Conservation (phyloP, 30 jellyfish, hydroid and myxozoan genomes). For the Cassiopea xamachana region DNA sequence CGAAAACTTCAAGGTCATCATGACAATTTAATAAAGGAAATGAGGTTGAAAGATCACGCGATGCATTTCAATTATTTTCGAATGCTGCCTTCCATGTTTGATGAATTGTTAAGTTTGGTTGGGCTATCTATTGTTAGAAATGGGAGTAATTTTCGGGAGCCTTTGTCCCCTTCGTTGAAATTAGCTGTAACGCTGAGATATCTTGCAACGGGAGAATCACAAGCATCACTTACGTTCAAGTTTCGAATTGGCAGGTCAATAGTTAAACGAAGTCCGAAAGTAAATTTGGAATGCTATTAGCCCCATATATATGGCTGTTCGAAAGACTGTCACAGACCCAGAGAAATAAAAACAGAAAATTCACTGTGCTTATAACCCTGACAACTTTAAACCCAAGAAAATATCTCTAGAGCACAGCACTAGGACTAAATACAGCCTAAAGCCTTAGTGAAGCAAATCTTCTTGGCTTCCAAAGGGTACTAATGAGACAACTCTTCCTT, state of each 20-base stretch:
- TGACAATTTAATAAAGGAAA: too few relatives aligned
- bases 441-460: too few relatives aligned
- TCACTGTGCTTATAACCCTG: too few relatives aligned
- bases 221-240: neutral
- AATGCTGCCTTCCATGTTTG: neutral
- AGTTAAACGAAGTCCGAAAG: neutral
- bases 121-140: neutral
- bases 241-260: neutral
- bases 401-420: too few relatives aligned
- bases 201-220: neutral
- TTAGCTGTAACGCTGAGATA: neutral
- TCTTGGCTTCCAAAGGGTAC: too few relatives aligned
- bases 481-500: too few relatives aligned
- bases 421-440: too few relatives aligned
- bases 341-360: too few relatives aligned
- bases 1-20: too few relatives aligned
- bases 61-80: neutral
- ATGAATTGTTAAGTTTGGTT: neutral
- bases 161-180: neutral
- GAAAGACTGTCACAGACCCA: too few relatives aligned
- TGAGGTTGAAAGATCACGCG: neutral
- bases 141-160: neutral
- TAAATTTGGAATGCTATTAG: neutral
- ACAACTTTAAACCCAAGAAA: too few relatives aligned
- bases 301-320: neutral